These are phyloP conservation scores for Cataglyphis altisquamis DNA, from an alignment of 2,888 invertebrate species.

Conservation along the genomic window DNA sequence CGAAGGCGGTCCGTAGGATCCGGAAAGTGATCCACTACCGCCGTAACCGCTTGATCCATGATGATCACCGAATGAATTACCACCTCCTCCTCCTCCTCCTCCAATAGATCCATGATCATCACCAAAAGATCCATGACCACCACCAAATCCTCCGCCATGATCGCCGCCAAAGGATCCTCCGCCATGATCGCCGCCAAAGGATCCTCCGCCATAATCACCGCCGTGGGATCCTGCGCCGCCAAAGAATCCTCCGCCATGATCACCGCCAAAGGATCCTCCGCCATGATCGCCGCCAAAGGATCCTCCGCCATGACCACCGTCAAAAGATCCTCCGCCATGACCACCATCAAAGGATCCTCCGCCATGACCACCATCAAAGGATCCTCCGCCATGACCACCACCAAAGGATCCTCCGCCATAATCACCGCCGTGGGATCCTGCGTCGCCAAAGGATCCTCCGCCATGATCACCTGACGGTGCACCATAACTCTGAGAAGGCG, in stretches of 20 bases:
- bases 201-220: constrained; percentile 32
- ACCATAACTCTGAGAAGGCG: constrained; percentile 58
- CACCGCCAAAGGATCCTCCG: constrained; percentile 7
- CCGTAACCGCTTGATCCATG: constrained; percentile 50
- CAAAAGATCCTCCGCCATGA: neutral
- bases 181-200: constrained; percentile 44
- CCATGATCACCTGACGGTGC: constrained; percentile 45
- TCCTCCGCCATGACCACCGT: constrained; percentile 38
- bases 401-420: constrained; percentile 31
- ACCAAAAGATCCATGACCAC: constrained; percentile 67
- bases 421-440: neutral
- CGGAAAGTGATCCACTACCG: neutral
- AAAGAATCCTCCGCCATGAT: constrained; percentile 36
- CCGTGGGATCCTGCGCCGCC: constrained; percentile 41
- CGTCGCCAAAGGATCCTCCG: constrained; percentile 21
- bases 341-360: constrained; percentile 20
- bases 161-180: constrained; percentile 52
- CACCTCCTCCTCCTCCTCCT: neutral
- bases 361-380: constrained; percentile 15
- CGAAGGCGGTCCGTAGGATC: constrained; percentile 75
- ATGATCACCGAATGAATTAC: constrained; percentile 75
- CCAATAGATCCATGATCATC: constrained; percentile 27
- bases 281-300: neutral
- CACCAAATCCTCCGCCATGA: constrained; percentile 43
- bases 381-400: constrained; percentile 4